Base-by-base conservation (phyloP, 2,797 vertebrate genomes). In the Rhinogobio ventralis region DNA sequence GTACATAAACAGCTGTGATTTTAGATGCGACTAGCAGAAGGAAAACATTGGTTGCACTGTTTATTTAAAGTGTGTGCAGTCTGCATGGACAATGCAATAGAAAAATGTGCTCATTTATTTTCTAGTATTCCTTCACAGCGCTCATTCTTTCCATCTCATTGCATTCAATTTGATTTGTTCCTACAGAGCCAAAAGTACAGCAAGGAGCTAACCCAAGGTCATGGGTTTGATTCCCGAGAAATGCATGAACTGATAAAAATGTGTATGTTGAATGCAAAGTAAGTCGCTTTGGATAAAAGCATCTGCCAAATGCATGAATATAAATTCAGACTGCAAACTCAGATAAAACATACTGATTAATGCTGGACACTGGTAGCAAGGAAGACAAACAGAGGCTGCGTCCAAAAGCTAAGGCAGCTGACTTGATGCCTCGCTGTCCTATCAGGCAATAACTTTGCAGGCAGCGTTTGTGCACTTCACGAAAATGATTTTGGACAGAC, bases 291-390 rank as follows among this genome's bases (percentile, higher is more conserved):
- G 20, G 23, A 69, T 42, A 71, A 45, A 71, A 45, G 7, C 7
- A 25, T 71, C 39, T 25, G 13, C 15, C n/a, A 49, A 46, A 72
- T 72, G 68, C 2, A 7, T 72, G 8, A 72, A 72, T 72, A n/a
- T 28, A 72, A 49, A 72, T 72, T 49, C 25, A 72, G 39, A 71
- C 23, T 71, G 39, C 6, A 69, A 45, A n/a, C 69, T 72, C 15
- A 10, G n/a, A 28, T 72, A 25, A 72, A 49, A 49, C 42, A 46
- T 15, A n/a, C 42, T n/a, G 57, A 67, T 8, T n/a, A 51, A 67
- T 49, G 77, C 17, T 36, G 77, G 62, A 67, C 62, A 79, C 25
- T 7, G 7, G 7, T 51, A 15, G 45, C 1, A 60, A 49, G 5
- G 30, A 36, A 53, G 30, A 68, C 45, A 67, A 68, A 33, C 45